Percentiles rank a stretch among this genome's conserved stretches.
These are phyloP conservation scores for Mesorhabditis belari DNA, from an alignment of 2,888 invertebrate genomes.

Conservation along the genomic window DNA sequence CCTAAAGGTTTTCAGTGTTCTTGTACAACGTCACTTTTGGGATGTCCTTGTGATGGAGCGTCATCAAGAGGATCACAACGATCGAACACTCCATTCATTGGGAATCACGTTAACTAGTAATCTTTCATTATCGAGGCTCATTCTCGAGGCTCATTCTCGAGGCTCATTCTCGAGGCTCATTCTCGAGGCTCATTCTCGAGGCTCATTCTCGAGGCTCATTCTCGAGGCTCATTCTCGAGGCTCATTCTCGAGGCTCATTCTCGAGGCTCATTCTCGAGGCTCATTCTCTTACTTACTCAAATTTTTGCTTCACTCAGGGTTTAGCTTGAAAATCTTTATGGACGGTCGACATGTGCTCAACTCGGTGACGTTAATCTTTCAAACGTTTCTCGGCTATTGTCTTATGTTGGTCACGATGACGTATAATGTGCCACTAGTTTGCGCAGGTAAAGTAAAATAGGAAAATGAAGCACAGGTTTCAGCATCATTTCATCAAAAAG, in stretches of 20 bases:
- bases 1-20: not conserved
- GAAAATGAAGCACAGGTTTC: too few species aligned
- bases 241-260: too few species aligned
- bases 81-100: not conserved
- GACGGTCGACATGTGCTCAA: not conserved
- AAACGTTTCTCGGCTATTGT: conserved; percentile 33
- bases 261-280: not conserved
- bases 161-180: too few species aligned
- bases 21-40: not conserved
- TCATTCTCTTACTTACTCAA: too few species aligned
- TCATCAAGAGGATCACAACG: not conserved
- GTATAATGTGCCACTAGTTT: conserved; percentile 38
- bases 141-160: too few species aligned
- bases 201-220: too few species aligned
- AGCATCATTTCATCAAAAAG: too few species aligned
- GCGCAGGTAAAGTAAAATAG: not conserved
- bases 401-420: conserved; percentile 47
- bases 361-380: conserved; percentile 3
- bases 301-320: too few species aligned
- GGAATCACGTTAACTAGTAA: not conserved
- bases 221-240: too few species aligned
- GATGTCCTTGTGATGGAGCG: not conserved
- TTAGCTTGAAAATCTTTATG: not conserved
- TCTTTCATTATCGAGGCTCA: not conserved
- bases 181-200: too few species aligned